Base-by-base conservation (phyloP, 2,888 invertebrate species). In the Lycia hirtaria region DNA sequence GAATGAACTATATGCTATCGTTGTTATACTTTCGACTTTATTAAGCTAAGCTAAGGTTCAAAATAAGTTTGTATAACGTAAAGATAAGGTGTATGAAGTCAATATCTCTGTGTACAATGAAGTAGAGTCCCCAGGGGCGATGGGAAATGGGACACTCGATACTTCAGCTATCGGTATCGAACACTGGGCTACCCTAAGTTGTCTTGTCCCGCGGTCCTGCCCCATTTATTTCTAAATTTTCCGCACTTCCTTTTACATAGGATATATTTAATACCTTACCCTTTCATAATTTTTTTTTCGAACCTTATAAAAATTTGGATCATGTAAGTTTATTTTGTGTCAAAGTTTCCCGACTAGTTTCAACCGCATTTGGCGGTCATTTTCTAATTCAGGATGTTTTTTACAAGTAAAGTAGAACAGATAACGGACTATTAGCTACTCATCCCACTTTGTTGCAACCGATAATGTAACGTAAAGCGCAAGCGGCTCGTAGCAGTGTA, bases 141-240 rank as follows among this genome's bases (percentile, higher is more conserved):
- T n/a, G 22, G 44, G 59, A 58, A 65, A 63, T 61, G 55, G 52
- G 59, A 48, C 52, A 61, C 63, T 56, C 55, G 54, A 47, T 55
- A 56, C 47, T 24, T 20, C 33, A 30, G 54, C 41, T 56, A 52
- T 63, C 56, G 54, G 62, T 38, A 14, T 20, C 38, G 37, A 33
- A 22, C 40, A 17, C 17, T 10, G 17, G 3, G 15, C 4, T 6
- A n/a, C 6, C n/a, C 22, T 1, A 1, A 7, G 22, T 2, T 22
- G 22, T 6, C 1, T 4, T 6, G 4, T 7, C 20, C 20, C 6
- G 38, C 38, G 38, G 22, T 5, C 12, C 22, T 12, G 22, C 38
- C 22, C 22, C 12, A 3, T 3, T 4, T 12, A 38, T 20, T 22
- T 2, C 10, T 20, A 3, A 9, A 10, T 10, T 10, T 35, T 17